These are phyloP conservation scores for Hipparchia semele DNA, from an alignment of 2,888 invertebrate genomes.

Conservation along the genomic window DNA sequence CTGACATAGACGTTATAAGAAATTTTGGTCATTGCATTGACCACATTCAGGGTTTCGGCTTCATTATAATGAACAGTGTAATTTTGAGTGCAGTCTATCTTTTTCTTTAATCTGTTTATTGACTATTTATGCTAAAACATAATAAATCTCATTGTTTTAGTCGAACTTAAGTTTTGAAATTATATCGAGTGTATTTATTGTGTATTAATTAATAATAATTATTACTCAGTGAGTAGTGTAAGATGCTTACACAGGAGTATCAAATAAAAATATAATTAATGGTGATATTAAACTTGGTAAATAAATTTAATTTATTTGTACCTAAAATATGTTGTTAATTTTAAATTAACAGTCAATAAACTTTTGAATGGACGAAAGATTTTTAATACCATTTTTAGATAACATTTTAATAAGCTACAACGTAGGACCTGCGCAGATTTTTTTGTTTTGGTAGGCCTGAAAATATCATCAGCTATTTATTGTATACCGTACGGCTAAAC, in stretches of 20 bases:
- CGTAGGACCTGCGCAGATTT: too few relatives aligned
- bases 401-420: too few relatives aligned
- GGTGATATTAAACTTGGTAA: conserved; percentile 32
- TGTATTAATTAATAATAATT: conserved; percentile 30
- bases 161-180: conserved; percentile 36
- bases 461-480: too few relatives aligned
- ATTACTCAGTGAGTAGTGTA: conserved; percentile 36
- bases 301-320: not conserved
- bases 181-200: conserved; percentile 44
- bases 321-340: not conserved
- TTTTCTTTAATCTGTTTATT: conserved; percentile 9
- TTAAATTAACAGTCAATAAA: not conserved
- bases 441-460: too few relatives aligned
- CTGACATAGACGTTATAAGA: too few relatives aligned
- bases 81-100: not conserved
- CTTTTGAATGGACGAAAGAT: not conserved
- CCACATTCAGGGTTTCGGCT: too few relatives aligned
- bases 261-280: conserved; percentile 13
- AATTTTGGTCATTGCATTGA: too few relatives aligned
- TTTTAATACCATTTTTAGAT: not conserved
- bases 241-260: conserved; percentile 35
- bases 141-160: conserved; percentile 41
- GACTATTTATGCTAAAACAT: conserved; percentile 4
- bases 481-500: too few relatives aligned
- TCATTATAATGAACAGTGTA: not conserved